Evolutionary conservation across 2,113 vertebrate genomes (phyloP).

Genomic region (Rutilus rutilus): DNA sequence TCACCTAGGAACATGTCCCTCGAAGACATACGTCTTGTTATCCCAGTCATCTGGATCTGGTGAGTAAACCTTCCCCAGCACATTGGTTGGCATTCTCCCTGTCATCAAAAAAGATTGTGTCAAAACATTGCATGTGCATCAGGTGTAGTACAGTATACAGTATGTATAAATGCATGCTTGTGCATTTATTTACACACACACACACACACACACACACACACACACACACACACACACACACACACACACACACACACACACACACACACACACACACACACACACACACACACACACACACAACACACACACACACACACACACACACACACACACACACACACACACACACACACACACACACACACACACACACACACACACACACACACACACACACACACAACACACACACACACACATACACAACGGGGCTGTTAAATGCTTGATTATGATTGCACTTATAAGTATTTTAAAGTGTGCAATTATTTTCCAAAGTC

Average conservation of each 20-base stretch:
- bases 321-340: too few species aligned
- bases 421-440: not conserved
- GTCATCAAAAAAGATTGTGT: conserved; percentile 52
- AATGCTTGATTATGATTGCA: not conserved
- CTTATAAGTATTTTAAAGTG: not conserved
- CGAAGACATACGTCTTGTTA: conserved; percentile 88
- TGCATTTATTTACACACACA: too few species aligned
- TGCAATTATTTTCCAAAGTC: not conserved
- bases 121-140: not conserved
- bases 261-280: too few species aligned
- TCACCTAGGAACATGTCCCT: conserved; percentile 86
- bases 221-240: too few species aligned
- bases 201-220: too few species aligned
- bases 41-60: conserved; percentile 91
- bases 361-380: too few species aligned
- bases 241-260: too few species aligned
- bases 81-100: conserved; percentile 83
- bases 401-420: too few species aligned
- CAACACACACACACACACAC: too few species aligned
- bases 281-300: too few species aligned
- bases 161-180: not conserved
- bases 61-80: conserved; percentile 85
- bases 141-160: not conserved
- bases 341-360: too few species aligned
- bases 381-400: too few species aligned